These are phyloP conservation scores for Elysia crispata DNA, from an alignment of 2,888 invertebrate genomes.

Conservation along the genomic window DNA sequence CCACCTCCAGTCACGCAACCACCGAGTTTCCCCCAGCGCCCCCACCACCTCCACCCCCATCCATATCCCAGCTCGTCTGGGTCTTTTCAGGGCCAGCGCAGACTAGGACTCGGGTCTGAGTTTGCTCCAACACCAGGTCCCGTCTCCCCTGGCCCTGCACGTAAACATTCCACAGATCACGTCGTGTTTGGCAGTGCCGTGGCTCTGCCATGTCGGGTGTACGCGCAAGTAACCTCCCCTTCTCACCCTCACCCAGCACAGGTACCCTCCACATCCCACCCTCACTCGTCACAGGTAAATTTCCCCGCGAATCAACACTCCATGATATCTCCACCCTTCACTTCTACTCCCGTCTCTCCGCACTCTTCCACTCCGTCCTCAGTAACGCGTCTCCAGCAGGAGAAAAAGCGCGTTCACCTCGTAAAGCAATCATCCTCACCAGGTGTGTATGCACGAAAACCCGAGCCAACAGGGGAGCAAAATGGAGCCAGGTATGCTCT, in stretches of 20 bases:
- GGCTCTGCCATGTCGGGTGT: conserved; percentile 36
- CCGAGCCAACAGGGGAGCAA: too few relatives aligned
- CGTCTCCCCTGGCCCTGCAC: conserved; percentile 24
- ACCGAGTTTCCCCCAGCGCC: neutral
- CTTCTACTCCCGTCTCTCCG: too few relatives aligned
- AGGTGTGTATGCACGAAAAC: too few relatives aligned
- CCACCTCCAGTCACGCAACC: neutral
- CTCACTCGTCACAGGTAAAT: too few relatives aligned
- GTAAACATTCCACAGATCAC: conserved; percentile 42
- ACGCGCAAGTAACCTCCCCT: neutral
- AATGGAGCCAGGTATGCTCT: too few relatives aligned
- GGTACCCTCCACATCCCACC: too few relatives aligned
- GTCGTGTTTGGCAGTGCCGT: conserved; percentile 39
- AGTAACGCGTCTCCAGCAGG: too few relatives aligned
- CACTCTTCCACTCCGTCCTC: too few relatives aligned
- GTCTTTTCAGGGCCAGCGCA: neutral
- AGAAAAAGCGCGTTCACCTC: too few relatives aligned
- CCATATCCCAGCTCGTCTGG: neutral
- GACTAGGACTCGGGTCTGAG: neutral
- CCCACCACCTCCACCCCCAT: neutral
- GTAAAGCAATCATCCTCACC: too few relatives aligned
- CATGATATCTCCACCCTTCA: too few relatives aligned
- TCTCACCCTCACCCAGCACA: neutral
- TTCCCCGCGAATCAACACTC: too few relatives aligned
- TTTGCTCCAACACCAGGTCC: neutral